Conservation (phyloP, 2,113 vertebrate species). For the Charadrius vociferus region DNA sequence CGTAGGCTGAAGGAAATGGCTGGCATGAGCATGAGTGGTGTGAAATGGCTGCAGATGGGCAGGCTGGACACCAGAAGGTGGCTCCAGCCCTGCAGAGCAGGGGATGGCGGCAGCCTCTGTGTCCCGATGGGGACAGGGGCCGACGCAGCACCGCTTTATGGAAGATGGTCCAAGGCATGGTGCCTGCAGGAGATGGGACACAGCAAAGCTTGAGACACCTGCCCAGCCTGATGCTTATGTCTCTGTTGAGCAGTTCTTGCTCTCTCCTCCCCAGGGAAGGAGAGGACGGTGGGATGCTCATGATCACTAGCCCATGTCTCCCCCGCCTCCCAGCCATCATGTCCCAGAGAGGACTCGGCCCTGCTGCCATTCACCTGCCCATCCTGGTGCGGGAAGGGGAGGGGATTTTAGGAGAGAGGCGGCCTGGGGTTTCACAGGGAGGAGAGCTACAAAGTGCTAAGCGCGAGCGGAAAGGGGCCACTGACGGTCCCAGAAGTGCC, state of each 20-base stretch:
- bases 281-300: not conserved
- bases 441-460: not conserved
- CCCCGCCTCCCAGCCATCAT: not conserved
- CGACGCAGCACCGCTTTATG: rapidly evolving
- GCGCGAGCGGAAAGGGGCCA: rapidly evolving
- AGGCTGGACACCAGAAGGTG: not conserved
- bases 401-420: not conserved
- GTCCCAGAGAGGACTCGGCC: not conserved
- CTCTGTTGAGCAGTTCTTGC: not conserved
- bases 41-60: not conserved
- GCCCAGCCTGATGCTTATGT: not conserved
- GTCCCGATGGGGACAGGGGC: not conserved
- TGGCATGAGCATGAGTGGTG: rapidly evolving
- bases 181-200: not conserved
- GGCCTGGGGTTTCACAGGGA: not conserved
- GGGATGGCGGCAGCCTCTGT: rapidly evolving
- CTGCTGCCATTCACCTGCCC: not conserved
- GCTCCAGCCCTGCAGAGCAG: not conserved
- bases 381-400: not conserved
- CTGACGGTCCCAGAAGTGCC: not conserved
- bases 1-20: not conserved
- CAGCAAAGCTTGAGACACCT: not conserved
- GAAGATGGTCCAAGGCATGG: not conserved
- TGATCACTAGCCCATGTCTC: rapidly evolving
- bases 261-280: not conserved